These are phyloP conservation scores for Papilio protenor DNA, from an alignment of 2,888 invertebrate species.

Conservation along the genomic window DNA sequence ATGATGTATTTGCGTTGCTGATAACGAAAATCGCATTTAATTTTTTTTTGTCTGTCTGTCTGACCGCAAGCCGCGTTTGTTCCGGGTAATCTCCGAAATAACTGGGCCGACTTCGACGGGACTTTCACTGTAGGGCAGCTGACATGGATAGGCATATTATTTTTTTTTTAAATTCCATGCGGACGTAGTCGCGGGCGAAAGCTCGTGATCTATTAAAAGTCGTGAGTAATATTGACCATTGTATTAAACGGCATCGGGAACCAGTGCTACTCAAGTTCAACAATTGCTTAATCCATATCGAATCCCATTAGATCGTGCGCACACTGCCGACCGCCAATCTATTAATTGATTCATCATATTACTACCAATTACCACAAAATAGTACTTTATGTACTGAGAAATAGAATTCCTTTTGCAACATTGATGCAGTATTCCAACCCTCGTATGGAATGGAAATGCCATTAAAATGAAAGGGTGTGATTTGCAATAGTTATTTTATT, in stretches of 20 bases:
- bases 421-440: conserved; percentile 50
- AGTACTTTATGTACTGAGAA: conserved; percentile 43
- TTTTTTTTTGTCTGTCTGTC: no score
- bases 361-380: conserved; percentile 45
- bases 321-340: conserved; percentile 65
- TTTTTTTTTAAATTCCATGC: no score
- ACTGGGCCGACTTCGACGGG: no score
- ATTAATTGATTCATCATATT: conserved; percentile 78
- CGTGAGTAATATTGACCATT: background rate
- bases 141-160: no score
- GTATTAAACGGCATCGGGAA: background rate
- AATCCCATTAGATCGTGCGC: conserved; percentile 39
- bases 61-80: no score
- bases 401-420: conserved; percentile 40
- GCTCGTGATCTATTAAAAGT: no score
- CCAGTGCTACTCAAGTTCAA: conserved; percentile 14
- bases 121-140: no score
- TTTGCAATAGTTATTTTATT: conserved; percentile 80
- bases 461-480: conserved; percentile 77
- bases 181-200: no score
- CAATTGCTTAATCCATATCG: conserved; percentile 34
- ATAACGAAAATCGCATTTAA: no score
- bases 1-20: no score
- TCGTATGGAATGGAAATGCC: conserved; percentile 63
- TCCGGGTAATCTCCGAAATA: no score